Base-by-base conservation (phyloP, 2,113 vertebrate species). In the Arothron firmamentum region DNA sequence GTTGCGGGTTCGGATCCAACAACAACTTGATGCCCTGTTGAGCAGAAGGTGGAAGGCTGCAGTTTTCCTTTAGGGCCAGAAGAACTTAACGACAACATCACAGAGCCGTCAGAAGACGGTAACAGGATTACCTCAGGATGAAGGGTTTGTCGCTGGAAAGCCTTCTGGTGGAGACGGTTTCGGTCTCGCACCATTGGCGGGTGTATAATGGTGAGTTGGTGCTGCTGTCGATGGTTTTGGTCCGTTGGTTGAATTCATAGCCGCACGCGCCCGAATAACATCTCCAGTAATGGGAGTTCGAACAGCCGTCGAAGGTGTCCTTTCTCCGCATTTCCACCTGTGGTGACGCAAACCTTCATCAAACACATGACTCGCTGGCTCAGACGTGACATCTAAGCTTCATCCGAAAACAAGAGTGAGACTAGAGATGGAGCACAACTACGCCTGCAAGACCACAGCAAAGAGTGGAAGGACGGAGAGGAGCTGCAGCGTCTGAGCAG, bases 121-220 rank as follows among this genome's bases (percentile, higher is more conserved):
- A 14, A 17, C n/a, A 56, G 7, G 20, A 23, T 63, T 65, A 88
- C 89, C 19, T 42, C 5, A 80, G 3, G 19, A 81, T 3, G 62
- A 89, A 88, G 14, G 88, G 89, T 61, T 56, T 80, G 70, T 90
- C 58, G 16, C 19, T 83, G 0, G 3, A 2, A 23, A 92, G 8
- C 0, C 1, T 45, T 43, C 57, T 78, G 0, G 48, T 85, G 0
- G 20, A 11, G 7, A 87, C 6, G 0, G 52, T 82, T 63, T 89
- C 88, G 1, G 62, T 68, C 65, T 89, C 84, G 77, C 85, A 88
- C 87, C 89, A 91, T 1, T 20, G 42, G 0, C 0, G 9, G 21
- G 18, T 62, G 6, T 0, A n/a, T 0, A 0, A 1, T 0, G 68
- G 64, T 4, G 60, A 21, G 15, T 68, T 81, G 10, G 14, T 15